Conservation (phyloP, 2,797 vertebrate species). For the Threskiornis aethiopicus region DNA sequence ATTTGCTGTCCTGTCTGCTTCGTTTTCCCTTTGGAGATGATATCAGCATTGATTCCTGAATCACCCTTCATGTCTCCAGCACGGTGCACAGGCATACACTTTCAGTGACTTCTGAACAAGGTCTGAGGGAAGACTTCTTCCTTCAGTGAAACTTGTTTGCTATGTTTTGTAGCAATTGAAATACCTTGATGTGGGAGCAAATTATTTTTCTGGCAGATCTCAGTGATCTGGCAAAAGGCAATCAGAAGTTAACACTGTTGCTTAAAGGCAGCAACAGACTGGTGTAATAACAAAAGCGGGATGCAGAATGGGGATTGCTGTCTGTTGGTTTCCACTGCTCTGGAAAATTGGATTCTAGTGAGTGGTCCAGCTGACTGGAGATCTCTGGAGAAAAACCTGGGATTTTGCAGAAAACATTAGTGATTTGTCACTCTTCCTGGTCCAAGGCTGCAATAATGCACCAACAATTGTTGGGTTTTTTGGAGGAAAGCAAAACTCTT, state of each 20-base stretch:
- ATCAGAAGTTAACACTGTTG: neutral
- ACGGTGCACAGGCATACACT: neutral
- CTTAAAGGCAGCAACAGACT: neutral
- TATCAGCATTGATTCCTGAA: conserved; percentile 15
- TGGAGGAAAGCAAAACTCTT: neutral
- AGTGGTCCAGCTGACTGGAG: neutral
- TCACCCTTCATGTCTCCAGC: neutral
- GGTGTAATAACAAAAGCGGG: neutral
- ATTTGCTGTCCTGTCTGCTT: conserved; percentile 23
- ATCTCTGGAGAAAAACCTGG: neutral
- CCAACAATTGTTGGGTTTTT: too few species aligned
- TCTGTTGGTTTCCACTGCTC: neutral
- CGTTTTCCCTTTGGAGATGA: neutral
- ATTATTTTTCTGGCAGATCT: neutral
- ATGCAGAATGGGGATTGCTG: neutral
- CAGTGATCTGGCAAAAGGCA: neutral
- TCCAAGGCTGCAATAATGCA: neutral
- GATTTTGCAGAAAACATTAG: neutral
- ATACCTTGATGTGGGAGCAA: neutral
- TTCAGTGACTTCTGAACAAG: neutral
- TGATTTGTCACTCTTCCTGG: neutral
- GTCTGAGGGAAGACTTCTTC: neutral
- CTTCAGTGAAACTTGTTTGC: neutral
- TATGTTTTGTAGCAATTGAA: neutral
- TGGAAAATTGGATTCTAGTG: neutral